Percentiles rank a stretch among this genome's conserved stretches.
These are phyloP conservation scores for Cardiocondyla obscurior DNA, from an alignment of 1,140 invertebrate genomes.

Conservation along the genomic window DNA sequence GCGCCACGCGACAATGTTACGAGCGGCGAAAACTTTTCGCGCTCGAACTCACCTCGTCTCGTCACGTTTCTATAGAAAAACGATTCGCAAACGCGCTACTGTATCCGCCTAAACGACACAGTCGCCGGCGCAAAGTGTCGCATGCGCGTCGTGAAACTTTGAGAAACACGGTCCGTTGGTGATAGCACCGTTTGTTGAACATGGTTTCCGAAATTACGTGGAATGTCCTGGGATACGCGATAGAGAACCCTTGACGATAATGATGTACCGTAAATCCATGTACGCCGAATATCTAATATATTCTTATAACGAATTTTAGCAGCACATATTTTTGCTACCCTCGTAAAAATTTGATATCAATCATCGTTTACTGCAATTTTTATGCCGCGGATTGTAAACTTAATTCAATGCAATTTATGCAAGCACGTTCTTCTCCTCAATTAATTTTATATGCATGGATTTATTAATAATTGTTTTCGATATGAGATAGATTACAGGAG, in stretches of 20 bases:
- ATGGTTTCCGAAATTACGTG: constrained; percentile 44
- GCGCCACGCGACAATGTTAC: constrained; percentile 39
- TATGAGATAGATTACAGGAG: constrained; percentile 33
- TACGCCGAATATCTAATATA: not conserved
- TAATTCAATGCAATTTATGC: not conserved
- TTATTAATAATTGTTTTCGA: constrained; percentile 41
- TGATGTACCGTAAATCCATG: not conserved
- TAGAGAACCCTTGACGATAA: constrained; percentile 9
- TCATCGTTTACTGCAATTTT: not conserved
- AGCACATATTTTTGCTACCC: not conserved
- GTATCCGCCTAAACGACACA: constrained; percentile 17
- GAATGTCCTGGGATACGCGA: constrained; percentile 26
- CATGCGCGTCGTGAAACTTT: constrained; percentile 40
- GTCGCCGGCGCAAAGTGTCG: constrained; percentile 20
- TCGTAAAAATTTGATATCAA: not conserved
- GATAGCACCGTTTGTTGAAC: constrained; percentile 41
- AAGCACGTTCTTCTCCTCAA: not conserved
- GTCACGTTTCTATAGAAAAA: constrained; percentile 41
- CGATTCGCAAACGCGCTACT: constrained; percentile 28
- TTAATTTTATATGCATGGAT: constrained; percentile 30
- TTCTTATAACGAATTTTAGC: not conserved
- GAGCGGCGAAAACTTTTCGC: constrained; percentile 48
- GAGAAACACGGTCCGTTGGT: constrained; percentile 40
- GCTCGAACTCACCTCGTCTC: constrained; percentile 22
- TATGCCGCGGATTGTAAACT: not conserved